Conservation (phyloP, 2,113 vertebrate genomes). For the Geothlypis trichas region DNA sequence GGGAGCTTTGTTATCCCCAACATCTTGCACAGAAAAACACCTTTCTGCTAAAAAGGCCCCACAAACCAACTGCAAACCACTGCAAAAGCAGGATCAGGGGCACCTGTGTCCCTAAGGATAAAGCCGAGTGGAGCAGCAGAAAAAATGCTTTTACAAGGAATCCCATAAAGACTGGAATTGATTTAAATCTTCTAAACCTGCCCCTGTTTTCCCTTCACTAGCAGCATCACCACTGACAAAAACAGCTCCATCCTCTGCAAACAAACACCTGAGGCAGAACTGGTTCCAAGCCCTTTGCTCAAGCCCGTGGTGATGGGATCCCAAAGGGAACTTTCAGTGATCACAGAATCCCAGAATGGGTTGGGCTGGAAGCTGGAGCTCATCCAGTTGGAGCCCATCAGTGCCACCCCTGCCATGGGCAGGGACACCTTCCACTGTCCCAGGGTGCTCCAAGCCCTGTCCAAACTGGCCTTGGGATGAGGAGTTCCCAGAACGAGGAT, state of each 20-base stretch:
- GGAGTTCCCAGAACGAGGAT: not conserved
- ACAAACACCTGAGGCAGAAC: too few relatives aligned
- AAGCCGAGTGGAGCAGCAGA: too few relatives aligned
- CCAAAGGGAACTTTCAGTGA: not conserved
- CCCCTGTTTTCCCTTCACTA: not conserved
- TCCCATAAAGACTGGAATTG: not conserved
- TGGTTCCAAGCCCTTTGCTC: too few relatives aligned
- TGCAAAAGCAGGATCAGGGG: too few relatives aligned
- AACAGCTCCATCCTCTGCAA: too few relatives aligned
- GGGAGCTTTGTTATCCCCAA: rapidly evolving
- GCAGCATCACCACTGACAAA: not conserved
- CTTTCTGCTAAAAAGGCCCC: not conserved
- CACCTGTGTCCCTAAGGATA: rapidly evolving
- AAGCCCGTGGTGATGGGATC: rapidly evolving
- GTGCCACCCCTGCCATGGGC: not conserved
- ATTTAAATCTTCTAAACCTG: not conserved
- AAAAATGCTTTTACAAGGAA: not conserved
- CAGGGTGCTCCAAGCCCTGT: not conserved
- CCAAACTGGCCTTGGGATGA: not conserved
- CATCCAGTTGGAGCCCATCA: not conserved
- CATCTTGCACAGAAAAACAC: not conserved
- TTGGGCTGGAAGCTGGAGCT: not conserved
- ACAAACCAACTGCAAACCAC: rapidly evolving
- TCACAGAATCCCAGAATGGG: not conserved
- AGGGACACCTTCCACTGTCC: not conserved